Conservation (phyloP, 1,140 invertebrate genomes). For the Steinernema feltiae region DNA sequence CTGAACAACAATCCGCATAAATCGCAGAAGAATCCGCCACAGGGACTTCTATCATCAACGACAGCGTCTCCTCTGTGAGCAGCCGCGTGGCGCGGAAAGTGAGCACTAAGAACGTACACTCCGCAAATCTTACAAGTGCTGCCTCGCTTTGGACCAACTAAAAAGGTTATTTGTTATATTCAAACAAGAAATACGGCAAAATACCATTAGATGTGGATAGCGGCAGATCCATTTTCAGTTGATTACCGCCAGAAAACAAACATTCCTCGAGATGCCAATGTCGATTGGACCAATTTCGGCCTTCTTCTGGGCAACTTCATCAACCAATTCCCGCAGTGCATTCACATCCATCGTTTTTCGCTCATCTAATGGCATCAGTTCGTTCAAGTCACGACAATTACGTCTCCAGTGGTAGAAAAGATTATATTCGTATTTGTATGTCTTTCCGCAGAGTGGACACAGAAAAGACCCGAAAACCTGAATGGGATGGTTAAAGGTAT, state of each 20-base stretch:
- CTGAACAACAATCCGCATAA: slow-evolving; percentile 48
- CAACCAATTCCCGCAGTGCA: slow-evolving; percentile 44
- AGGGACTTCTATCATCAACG: slow-evolving; percentile 31
- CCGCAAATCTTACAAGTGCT: slow-evolving; percentile 39
- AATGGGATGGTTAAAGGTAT: too few species aligned
- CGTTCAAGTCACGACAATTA: slow-evolving; percentile 52
- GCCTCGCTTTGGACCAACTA: slow-evolving; percentile 17
- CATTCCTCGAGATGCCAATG: slow-evolving; percentile 31
- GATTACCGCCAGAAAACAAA: slow-evolving; percentile 13
- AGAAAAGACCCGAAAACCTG: slow-evolving; percentile 48
- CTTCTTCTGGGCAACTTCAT: slow-evolving; percentile 51
- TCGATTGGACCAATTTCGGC: slow-evolving; percentile 38
- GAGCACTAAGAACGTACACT: slow-evolving; percentile 32
- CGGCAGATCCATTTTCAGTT: not conserved
- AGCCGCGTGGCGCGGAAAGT: slow-evolving; percentile 37
- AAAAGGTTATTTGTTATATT: slow-evolving; percentile 23
- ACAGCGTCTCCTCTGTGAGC: slow-evolving; percentile 34
- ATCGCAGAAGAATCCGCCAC: slow-evolving; percentile 48
- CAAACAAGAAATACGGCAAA: not conserved
- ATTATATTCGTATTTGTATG: slow-evolving; percentile 55
- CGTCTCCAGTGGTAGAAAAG: slow-evolving; percentile 54
- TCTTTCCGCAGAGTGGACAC: slow-evolving; percentile 52
- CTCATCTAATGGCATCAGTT: slow-evolving; percentile 38
- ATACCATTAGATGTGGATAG: not conserved
- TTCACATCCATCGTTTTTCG: slow-evolving; percentile 50